phyloP scores from a whole-genome alignment of 2,113 vertebrate species.

The Symphodus melops region DNA sequence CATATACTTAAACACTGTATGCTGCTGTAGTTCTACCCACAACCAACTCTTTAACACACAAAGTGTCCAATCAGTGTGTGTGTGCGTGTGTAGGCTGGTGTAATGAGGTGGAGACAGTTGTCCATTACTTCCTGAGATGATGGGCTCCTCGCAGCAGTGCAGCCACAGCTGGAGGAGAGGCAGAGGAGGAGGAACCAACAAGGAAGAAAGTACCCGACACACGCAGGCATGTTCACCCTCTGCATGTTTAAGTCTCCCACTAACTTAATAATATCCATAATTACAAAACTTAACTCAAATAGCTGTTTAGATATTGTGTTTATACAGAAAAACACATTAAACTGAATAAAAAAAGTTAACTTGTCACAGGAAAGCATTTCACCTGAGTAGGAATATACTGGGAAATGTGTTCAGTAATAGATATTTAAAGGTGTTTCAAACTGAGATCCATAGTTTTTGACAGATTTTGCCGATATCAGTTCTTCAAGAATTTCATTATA shows the following conservation, averaged over 20 bases:
- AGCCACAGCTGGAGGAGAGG: conserved; percentile 73
- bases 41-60: conserved; percentile 38
- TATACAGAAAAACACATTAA: not conserved
- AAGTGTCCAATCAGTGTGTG: conserved; percentile 68
- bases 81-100: conserved; percentile 75
- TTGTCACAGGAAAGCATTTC: not conserved
- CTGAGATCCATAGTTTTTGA: not conserved
- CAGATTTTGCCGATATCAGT: not conserved
- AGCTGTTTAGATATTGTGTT: conserved; percentile 1
- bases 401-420: not conserved
- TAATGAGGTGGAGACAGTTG: conserved; percentile 83
- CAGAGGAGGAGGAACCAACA: conserved; percentile 67
- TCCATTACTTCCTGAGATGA: conserved; percentile 82
- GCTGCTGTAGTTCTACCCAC: conserved; percentile 32
- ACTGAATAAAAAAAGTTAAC: not conserved
- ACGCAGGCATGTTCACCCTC: conserved; percentile 23
- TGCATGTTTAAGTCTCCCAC: conserved; percentile 33
- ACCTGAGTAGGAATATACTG: not conserved
- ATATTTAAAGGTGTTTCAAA: conserved; percentile 5
- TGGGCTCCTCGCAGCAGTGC: conserved; percentile 81
- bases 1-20: conserved; percentile 18
- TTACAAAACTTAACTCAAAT: conserved; percentile 10
- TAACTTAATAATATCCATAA: not conserved
- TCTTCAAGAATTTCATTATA: not conserved
- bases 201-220: conserved; percentile 29